A percentile compares a stretch with the other conserved stretches of the same genome.
phyloP scores from a whole-genome alignment of 2,113 vertebrate species.

The Cyanistes caeruleus region DNA sequence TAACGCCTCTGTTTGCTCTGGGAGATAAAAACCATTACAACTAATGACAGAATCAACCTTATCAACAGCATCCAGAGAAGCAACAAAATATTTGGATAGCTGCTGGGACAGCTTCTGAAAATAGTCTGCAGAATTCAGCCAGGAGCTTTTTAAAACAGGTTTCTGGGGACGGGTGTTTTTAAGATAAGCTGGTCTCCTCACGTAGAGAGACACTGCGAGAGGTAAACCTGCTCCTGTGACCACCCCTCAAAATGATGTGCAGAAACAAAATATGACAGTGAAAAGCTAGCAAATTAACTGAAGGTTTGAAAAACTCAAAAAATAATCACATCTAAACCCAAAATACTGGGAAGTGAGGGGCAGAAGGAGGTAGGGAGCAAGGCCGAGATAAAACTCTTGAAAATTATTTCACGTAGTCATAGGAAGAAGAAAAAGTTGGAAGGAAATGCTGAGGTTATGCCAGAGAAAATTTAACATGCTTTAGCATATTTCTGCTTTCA shows the following conservation, averaged over 20 bases:
- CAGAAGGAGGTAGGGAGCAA: background rate
- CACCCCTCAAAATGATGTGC: background rate
- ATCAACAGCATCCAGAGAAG: slow-evolving; percentile 8
- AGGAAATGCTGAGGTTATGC: background rate
- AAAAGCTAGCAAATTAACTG: background rate
- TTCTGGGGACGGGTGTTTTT: background rate
- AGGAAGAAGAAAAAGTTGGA: slow-evolving; percentile 8
- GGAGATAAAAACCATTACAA: slow-evolving; percentile 34
- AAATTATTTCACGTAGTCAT: background rate
- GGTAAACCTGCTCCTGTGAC: background rate
- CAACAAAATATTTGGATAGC: background rate
- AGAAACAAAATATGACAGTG: background rate
- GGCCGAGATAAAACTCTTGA: background rate
- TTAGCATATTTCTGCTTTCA: slow-evolving; percentile 34
- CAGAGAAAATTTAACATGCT: background rate
- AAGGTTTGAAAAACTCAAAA: background rate
- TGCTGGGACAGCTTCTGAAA: background rate
- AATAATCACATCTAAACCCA: background rate
- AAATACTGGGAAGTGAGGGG: background rate
- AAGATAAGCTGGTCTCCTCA: background rate
- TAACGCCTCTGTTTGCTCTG: slow-evolving; percentile 18
- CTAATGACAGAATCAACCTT: slow-evolving; percentile 26
- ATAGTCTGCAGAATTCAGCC: background rate
- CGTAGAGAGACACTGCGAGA: background rate
- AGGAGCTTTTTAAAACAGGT: background rate